These are phyloP conservation scores for Tenebrio molitor DNA, from an alignment of 1,140 invertebrate species.

Conservation along the genomic window DNA sequence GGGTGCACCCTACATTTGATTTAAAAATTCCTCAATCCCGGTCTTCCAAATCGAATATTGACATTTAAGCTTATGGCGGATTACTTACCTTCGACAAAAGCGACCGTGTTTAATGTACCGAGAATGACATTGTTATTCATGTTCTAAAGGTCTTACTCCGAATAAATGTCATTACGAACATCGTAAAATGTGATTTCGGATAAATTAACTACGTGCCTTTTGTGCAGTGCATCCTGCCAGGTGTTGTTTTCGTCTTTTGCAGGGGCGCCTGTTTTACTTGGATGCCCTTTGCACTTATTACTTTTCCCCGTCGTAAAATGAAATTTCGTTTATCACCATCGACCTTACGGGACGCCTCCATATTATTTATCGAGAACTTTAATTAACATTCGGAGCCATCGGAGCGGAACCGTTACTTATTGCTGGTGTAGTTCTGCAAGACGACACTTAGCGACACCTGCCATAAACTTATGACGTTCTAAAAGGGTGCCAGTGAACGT, in stretches of 20 bases:
- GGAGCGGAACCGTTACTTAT: too few species aligned
- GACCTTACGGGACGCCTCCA: background rate
- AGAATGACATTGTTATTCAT: constrained; percentile 57
- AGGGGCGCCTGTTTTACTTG: background rate
- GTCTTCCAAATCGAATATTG: constrained; percentile 48
- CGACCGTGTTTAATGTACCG: constrained; percentile 54
- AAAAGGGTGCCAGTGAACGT: too few species aligned
- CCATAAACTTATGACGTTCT: too few species aligned
- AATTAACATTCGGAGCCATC: background rate
- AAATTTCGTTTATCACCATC: constrained; percentile 3
- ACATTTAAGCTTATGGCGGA: constrained; percentile 51
- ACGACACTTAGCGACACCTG: too few species aligned
- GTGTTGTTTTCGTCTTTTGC: constrained; percentile 34
- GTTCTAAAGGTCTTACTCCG: constrained; percentile 54
- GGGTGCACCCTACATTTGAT: constrained; percentile 29
- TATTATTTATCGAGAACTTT: background rate
- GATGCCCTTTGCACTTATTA: constrained; percentile 2
- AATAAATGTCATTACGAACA: constrained; percentile 54
- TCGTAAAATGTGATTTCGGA: constrained; percentile 35
- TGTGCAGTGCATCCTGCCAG: constrained; percentile 11
- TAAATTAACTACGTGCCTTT: constrained; percentile 35
- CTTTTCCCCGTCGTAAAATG: background rate
- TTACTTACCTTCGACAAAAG: constrained; percentile 42
- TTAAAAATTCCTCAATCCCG: constrained; percentile 36
- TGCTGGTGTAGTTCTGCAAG: too few species aligned